Base-by-base conservation (phyloP, 1,140 invertebrate species). In the Drosophila repleta region DNA sequence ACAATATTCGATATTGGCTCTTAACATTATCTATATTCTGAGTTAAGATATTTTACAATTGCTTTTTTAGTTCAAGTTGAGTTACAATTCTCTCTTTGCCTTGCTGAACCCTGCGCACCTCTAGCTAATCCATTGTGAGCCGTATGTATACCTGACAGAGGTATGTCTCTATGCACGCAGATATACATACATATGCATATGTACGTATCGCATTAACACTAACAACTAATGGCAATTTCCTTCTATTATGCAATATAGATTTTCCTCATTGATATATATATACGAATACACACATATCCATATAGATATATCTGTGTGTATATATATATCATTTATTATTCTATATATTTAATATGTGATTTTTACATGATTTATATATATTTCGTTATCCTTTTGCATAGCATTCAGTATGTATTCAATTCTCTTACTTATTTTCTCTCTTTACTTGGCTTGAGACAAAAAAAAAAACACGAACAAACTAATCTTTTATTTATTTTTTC, bases 191-290 rank as follows among this genome's bases (percentile, higher is more conserved):
- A 43, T 43, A 58, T 49, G 32, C 21, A 52, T 60, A 7, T 72
- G 35, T 53, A 71, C 51, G 62, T 74, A 85, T 78, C 64, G 79
- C 78, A 76, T 84, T 72, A 83, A 76, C 72, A 79, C 76, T 87
- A 87, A 82, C 74, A 85, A 88, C 78, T 87, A 87, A 87, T 87
- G 82, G 82, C 82, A 87, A 84, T 88, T 75, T 85, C 74, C 74
- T 85, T 74, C 65, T 80, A 80, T 66, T 79, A 76, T 76, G 68
- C 73, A 45, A 37, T 41, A 41, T 29, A 67, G 24, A 43, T 21
- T 78, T 77, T 62, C 48, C 56, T 53, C 72, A 70, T 46, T 6
- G 10, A 60, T 39, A n/a, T 45, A 53, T 26, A 29, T 69, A 52
- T 35, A 43, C 15, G 10, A 18, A 21, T 43, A 43, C 62, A 66